Conservation (phyloP, 92 coral and sea anemone genomes). For the Zoanthus gigantus region DNA sequence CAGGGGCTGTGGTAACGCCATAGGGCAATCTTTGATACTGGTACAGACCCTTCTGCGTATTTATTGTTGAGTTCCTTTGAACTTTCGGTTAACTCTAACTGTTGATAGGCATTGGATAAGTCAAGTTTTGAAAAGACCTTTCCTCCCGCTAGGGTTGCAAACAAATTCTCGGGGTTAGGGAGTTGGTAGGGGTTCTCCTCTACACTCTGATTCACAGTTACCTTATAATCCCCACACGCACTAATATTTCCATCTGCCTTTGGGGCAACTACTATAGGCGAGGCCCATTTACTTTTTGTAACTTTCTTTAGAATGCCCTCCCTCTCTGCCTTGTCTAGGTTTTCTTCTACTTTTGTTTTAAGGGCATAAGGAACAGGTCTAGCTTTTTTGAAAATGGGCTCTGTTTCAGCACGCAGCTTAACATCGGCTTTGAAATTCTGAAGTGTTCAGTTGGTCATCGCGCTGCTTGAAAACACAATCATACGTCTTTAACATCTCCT, state of each 20-base stretch:
- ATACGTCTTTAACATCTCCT: constrained; percentile 17
- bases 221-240: constrained; percentile 13
- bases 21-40: neutral
- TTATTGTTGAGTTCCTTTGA: constrained; percentile 30
- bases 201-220: constrained; percentile 62
- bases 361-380: constrained; percentile 57
- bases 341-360: constrained; percentile 5
- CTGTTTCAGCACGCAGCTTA: neutral
- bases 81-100: constrained; percentile 31
- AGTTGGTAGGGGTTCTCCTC: constrained; percentile 52
- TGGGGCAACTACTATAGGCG: constrained; percentile 56
- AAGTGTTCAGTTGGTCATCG: neutral
- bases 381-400: neutral
- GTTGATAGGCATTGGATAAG: constrained; percentile 41
- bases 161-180: constrained; percentile 54
- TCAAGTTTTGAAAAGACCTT: constrained; percentile 41
- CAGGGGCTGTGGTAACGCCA: constrained; percentile 29
- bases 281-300: constrained; percentile 48
- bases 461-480: constrained; percentile 16
- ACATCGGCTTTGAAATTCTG: constrained; percentile 25
- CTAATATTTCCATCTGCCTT: constrained; percentile 40
- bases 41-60: constrained; percentile 53
- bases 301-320: constrained; percentile 6
- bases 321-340: too few species aligned
- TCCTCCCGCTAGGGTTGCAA: constrained; percentile 55